Evolutionary conservation across 92 coral and sea anemone genomes (phyloP), one percentile per base, ranked within the genome.

Genomic region (Phymanthus crucifer): DNA sequence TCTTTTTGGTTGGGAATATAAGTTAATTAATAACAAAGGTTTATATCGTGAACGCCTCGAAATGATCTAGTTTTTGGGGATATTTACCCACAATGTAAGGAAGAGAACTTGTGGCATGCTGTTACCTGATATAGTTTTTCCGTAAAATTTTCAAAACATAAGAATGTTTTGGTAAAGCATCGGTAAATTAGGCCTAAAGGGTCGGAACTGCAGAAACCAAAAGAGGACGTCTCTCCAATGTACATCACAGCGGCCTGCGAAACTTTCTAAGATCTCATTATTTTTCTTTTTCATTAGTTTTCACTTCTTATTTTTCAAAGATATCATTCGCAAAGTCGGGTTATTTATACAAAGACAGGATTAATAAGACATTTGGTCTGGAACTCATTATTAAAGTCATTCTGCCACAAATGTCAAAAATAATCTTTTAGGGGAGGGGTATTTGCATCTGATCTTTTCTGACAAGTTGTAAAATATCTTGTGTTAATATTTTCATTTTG

Each of bases 161-260:
- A 70, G 47, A 75, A 82, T 82, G 80, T 82, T 77, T 73, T 73
- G 80, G 40, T 82, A 72, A 21, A 38, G 26, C 40, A 33, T 11
- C 48, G 72, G 34, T 82, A 73, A 82, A 73, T 75, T 75, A 38
- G 67, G 32, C 50, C 79, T 79, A 64, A 64, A 38, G 80, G 86
- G 86, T 75, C 86, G 86, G 86, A 82, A 82, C 47, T 82, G 54
- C 45, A 40, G n/a, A n/a, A n/a, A 73, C 86, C 43, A 43, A 50
- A 35, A 40, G 68, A 61, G 73, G 65, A 77, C 65, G 23, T 58
- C 73, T 69, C 73, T 29, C 38, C 21, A 69, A 43, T 65, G 37
- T 9, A 77, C 72, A 43, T 77, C 40, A 76, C 40, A 57, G 33
- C 33, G 71, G 32, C 32, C 26, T 54, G 23, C 33, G 40, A 21